Evolutionary conservation across 2,113 vertebrate species (phyloP).

Genomic region (Ramphastos sulfuratus): DNA sequence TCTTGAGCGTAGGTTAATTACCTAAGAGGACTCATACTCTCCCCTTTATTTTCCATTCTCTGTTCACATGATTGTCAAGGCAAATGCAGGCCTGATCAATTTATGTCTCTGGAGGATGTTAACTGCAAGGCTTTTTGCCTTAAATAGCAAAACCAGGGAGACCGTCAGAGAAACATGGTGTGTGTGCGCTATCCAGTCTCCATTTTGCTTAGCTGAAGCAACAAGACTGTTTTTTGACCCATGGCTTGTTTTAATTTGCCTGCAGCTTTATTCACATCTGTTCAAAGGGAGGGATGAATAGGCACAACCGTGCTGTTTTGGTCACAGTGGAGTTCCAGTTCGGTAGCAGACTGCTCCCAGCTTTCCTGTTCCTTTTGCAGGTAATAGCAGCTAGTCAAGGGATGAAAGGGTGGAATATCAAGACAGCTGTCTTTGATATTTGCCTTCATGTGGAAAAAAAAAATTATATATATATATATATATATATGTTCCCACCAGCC

Average conservation of each 20-base stretch:
- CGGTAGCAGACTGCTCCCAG: background rate
- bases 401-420: background rate
- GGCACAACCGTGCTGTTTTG: background rate
- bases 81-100: background rate
- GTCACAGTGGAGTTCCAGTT: background rate
- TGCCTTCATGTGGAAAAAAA: background rate
- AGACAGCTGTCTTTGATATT: background rate
- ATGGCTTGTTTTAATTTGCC: background rate
- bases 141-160: background rate
- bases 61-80: background rate
- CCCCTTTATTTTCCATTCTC: background rate
- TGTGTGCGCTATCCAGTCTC: background rate
- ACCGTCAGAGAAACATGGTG: fast-evolving
- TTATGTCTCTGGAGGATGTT: background rate
- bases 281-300: background rate
- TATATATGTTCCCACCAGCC: background rate
- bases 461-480: too few relatives aligned
- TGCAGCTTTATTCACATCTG: background rate
- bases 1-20: background rate
- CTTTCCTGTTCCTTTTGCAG: background rate
- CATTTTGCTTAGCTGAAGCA: background rate
- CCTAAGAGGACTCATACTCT: background rate
- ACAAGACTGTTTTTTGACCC: background rate
- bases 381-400: background rate
- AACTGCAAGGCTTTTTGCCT: background rate